These are phyloP conservation scores for Gerris lacustris DNA, from an alignment of 2,888 invertebrate species.

Conservation along the genomic window DNA sequence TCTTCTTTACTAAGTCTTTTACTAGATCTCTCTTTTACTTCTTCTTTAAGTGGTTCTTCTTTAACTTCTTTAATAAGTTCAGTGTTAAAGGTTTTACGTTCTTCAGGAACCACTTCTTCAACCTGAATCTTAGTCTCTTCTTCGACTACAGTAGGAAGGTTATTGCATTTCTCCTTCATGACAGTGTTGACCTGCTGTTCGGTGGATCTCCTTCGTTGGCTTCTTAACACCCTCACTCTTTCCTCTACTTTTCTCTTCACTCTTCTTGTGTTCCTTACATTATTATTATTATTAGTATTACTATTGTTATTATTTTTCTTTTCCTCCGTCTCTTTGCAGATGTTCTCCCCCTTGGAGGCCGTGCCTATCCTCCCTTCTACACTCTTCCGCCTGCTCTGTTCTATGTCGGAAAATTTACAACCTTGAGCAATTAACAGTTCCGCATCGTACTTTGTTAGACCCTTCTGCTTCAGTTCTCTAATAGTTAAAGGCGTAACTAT, in stretches of 20 bases:
- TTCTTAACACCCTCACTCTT: slow-evolving; percentile 45
- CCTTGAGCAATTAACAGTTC: slow-evolving; percentile 74
- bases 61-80: slow-evolving; percentile 14
- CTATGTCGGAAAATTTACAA: slow-evolving; percentile 56
- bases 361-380: slow-evolving; percentile 15
- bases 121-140: slow-evolving; percentile 12
- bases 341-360: slow-evolving; percentile 16
- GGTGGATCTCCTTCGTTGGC: slow-evolving; percentile 45
- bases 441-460: slow-evolving; percentile 77
- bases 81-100: slow-evolving; percentile 6
- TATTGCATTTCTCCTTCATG: slow-evolving; percentile 27
- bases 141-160: slow-evolving; percentile 14
- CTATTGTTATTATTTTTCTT: slow-evolving; percentile 11
- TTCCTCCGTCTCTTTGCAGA: neutral
- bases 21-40: neutral
- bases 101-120: neutral
- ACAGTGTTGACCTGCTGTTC: slow-evolving; percentile 25
- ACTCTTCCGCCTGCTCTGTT: slow-evolving; percentile 9
- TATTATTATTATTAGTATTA: slow-evolving; percentile 6
- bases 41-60: slow-evolving; percentile 8
- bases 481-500: slow-evolving; percentile 63
- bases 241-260: slow-evolving; percentile 19
- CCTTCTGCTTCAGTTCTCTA: slow-evolving; percentile 71
- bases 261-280: slow-evolving; percentile 16
- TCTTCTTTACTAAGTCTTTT: slow-evolving; percentile 3